phyloP scores from a whole-genome alignment of 2,888 invertebrate genomes.

The Tetragnatha montana region DNA sequence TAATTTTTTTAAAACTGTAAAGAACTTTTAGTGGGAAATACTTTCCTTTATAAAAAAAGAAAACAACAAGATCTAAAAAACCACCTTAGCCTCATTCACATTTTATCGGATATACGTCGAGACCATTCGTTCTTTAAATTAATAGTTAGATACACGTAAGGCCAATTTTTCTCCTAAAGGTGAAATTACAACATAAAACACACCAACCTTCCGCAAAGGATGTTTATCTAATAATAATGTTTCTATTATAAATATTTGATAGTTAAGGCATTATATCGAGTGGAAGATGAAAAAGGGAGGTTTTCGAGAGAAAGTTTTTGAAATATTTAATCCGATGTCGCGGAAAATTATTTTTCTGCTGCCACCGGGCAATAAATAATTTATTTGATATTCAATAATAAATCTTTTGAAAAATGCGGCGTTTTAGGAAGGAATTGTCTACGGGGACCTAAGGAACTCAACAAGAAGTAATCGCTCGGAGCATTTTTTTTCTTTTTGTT shows the following conservation, averaged over 20 bases:
- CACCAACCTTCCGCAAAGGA: neutral
- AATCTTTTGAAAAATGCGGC: neutral
- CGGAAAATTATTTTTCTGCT: neutral
- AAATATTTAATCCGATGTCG: slow-evolving; percentile 1
- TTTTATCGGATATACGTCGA: neutral
- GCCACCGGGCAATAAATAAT: neutral
- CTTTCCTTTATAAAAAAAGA: too few species aligned
- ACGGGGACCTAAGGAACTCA: neutral
- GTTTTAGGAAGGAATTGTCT: neutral
- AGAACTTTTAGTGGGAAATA: too few species aligned
- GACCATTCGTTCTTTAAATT: neutral
- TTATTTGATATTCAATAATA: neutral
- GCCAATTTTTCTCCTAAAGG: neutral
- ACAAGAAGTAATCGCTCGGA: neutral
- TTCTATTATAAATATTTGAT: neutral
- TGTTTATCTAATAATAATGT: slow-evolving; percentile 1
- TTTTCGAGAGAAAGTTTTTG: neutral
- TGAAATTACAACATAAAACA: neutral
- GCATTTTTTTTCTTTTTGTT: neutral
- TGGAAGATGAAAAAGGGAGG: neutral
- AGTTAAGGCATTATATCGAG: neutral
- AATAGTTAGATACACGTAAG: neutral
- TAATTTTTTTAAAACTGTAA: too few species aligned
- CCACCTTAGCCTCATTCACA: neutral
- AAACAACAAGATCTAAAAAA: too few species aligned